Evolutionary conservation across 2,113 vertebrate genomes (phyloP).

Genomic region (Amblyopsis rosae): DNA sequence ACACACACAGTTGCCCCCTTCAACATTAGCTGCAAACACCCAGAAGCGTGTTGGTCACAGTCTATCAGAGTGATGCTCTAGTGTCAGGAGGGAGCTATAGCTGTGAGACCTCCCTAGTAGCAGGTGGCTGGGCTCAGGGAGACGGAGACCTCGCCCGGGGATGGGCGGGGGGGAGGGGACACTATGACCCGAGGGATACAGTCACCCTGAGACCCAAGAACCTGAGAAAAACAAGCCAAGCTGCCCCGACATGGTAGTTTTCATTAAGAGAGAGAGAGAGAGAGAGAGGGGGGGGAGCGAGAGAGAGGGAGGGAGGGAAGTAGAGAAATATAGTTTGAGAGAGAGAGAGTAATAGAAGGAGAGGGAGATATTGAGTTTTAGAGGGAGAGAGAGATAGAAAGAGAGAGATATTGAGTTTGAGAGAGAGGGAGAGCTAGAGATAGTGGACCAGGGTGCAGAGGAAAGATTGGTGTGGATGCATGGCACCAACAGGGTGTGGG

Average conservation of each 20-base stretch:
- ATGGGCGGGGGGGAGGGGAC: not conserved
- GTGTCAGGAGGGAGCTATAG: constrained; percentile 1
- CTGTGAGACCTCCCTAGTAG: constrained; percentile 27
- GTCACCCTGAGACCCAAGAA: constrained; percentile 53
- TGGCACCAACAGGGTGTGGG: not conserved
- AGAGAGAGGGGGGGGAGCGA: not conserved
- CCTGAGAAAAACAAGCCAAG: constrained; percentile 73
- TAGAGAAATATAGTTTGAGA: not conserved
- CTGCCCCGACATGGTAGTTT: constrained; percentile 43
- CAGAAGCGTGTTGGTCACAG: constrained; percentile 2
- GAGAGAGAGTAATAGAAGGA: not conserved
- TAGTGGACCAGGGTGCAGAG: not conserved
- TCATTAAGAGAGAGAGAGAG: not conserved
- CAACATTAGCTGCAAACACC: constrained; percentile 45
- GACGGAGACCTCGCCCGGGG: constrained; percentile 30
- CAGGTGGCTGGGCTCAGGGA: constrained; percentile 51
- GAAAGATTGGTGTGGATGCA: not conserved
- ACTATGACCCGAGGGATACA: constrained; percentile 2
- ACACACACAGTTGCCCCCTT: constrained; percentile 8
- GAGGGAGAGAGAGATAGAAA: not conserved
- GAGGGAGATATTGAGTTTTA: not conserved
- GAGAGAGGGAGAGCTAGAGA: not conserved
- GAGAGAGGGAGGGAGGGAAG: not conserved
- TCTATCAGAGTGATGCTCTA: not conserved
- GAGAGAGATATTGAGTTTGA: not conserved